Evolutionary conservation across 2,113 vertebrate genomes (phyloP).

Genomic region (Scytalopus superciliaris): DNA sequence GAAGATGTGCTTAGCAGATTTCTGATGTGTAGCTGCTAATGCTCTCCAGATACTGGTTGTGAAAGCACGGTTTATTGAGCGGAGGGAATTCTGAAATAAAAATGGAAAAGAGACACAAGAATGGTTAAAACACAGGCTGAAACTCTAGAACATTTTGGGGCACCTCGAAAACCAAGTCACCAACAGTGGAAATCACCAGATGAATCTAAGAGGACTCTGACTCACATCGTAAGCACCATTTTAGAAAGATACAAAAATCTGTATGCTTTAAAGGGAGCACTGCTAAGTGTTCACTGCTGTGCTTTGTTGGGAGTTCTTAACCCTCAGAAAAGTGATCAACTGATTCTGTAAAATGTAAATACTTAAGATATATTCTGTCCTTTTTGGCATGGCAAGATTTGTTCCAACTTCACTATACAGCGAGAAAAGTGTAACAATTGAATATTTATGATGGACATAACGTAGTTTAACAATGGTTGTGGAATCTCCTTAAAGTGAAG

Average conservation of each 20-base stretch:
- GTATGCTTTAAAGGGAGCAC: not conserved
- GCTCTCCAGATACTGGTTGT: not conserved
- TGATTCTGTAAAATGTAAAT: not conserved
- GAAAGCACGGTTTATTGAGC: constrained; percentile 45
- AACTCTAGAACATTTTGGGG: not conserved
- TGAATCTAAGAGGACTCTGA: not conserved
- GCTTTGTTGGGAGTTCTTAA: not conserved
- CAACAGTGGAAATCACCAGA: not conserved
- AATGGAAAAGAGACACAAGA: not conserved
- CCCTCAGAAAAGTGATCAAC: not conserved
- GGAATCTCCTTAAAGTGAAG: not conserved
- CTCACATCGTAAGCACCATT: not conserved
- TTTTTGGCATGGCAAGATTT: not conserved
- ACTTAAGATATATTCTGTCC: not conserved
- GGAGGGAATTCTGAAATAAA: constrained; percentile 67
- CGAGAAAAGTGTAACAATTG: not conserved
- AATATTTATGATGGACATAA: not conserved
- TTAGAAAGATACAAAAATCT: not conserved
- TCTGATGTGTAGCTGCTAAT: not conserved
- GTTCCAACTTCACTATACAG: not conserved
- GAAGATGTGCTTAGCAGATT: constrained; percentile 48
- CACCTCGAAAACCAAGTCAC: not conserved
- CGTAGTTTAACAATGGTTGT: not conserved
- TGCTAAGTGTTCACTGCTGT: not conserved
- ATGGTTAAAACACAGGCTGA: not conserved